Conservation (phyloP, 37 sponge, comb jelly and placozoan species). For the Halichondria panicea region DNA sequence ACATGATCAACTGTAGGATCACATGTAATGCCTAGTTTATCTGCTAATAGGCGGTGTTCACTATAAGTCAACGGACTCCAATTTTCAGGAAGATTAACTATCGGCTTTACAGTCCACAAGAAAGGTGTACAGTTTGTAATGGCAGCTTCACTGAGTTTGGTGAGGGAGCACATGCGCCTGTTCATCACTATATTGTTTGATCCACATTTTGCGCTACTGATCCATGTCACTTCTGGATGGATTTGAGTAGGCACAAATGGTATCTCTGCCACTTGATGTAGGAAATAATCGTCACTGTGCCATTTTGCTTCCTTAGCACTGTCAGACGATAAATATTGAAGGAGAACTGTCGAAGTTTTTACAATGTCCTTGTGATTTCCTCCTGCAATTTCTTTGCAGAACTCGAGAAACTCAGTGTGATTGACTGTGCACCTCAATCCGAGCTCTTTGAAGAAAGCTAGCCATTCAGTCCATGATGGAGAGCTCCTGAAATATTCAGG, state of each 20-base stretch:
- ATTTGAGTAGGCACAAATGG: slow-evolving; percentile 29
- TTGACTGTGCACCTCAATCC: slow-evolving; percentile 3
- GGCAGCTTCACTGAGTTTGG: too few species aligned
- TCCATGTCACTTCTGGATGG: slow-evolving; percentile 23
- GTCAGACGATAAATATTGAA: slow-evolving; percentile 30
- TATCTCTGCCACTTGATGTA: slow-evolving; percentile 19
- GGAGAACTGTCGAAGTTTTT: slow-evolving; percentile 30
- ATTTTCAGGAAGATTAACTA: slow-evolving; percentile 13
- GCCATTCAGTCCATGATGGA: slow-evolving; percentile 12
- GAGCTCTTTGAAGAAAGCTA: slow-evolving; percentile 38
- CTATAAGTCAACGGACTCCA: not conserved
- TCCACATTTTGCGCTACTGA: slow-evolving; percentile 6
- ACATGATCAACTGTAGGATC: slow-evolving; percentile 31
- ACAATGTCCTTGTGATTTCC: not conserved
- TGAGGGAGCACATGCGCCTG: too few species aligned
- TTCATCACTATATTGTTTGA: too few species aligned
- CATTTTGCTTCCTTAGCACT: slow-evolving; percentile 3
- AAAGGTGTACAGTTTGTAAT: not conserved
- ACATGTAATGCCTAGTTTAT: slow-evolving; percentile 1
- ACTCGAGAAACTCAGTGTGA: slow-evolving; percentile 19
- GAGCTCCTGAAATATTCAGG: slow-evolving; percentile 5
- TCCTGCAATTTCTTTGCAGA: slow-evolving; percentile 14
- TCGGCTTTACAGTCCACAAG: slow-evolving; percentile 62
- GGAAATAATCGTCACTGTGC: slow-evolving; percentile 9
- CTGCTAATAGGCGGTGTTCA: too few species aligned